Evolutionary conservation across 2,113 vertebrate genomes (phyloP), one percentile per base, ranked within the genome.

Genomic region (Crotalus horridus): DNA sequence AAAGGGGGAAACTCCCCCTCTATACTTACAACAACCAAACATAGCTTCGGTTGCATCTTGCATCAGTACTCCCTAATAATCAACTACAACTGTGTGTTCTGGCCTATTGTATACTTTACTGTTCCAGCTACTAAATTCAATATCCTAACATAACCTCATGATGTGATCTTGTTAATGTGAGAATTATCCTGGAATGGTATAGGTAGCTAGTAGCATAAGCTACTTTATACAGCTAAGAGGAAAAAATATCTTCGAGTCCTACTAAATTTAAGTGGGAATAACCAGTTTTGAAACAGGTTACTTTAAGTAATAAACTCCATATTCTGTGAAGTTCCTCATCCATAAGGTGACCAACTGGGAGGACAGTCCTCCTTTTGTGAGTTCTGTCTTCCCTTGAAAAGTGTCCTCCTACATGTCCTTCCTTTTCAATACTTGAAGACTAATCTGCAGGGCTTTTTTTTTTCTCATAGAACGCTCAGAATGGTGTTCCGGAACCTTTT

Each of bases 211-310:
- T 93, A 81, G 21, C 12, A 15, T 33, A 64, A 64, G 20, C 23
- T 64, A 48, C 64, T 59, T 92, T 54, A 17, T 3, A 4, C 20
- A 23, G 24, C 21, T 58, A 7, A 53, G 53, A 17, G 12, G 11
- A 1, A 21, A 0, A 20, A 61, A 56, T 46, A 15, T 33, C 17
- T 53, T 51, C 13, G 0, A 90, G 7, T 0, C 69, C 90, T 54
- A 17, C 2, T 91, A 88, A 43, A 39, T 81, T 95, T 89, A 56
- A 54, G 23, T 93, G 56, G 48, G 7, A 93, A 88, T 91, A 87
- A 39, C 26, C 86, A 85, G 85, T 90, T 92, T 81, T 54, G 93
- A 93, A 93, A 87, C 13, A 0, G 51, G 91, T 85, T 86, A 86
- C 43, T 90, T 26, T 85, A 87, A 94, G 89, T 56, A 53, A 87